phyloP scores from a whole-genome alignment of 2,113 vertebrate species.

The Melanostigma gelatinosum region DNA sequence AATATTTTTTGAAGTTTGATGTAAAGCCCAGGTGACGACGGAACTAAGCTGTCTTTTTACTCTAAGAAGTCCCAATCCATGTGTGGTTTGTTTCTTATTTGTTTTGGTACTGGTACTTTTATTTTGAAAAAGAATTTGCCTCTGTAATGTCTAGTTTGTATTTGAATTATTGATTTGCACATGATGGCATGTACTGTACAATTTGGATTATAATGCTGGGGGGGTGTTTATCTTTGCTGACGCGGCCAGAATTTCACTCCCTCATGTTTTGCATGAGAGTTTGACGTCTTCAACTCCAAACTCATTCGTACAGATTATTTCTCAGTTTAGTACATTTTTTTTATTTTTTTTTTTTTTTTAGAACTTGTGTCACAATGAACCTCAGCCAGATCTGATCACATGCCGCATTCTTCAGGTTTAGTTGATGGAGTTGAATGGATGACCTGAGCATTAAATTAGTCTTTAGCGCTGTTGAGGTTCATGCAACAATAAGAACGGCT shows the following conservation, averaged over 20 bases:
- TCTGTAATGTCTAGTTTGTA: conserved; percentile 45
- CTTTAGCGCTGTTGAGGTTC: conserved; percentile 10
- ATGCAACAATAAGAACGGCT: background rate
- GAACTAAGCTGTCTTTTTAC: conserved; percentile 42
- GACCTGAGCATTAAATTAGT: background rate
- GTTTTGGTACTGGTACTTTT: conserved; percentile 60
- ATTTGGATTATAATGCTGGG: conserved; percentile 17
- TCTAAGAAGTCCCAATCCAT: background rate
- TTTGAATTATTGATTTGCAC: conserved; percentile 68
- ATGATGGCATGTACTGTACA: conserved; percentile 74
- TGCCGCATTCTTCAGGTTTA: background rate
- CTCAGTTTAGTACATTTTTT: conserved; percentile 40
- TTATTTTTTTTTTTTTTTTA: conserved; percentile 29
- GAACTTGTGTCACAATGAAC: conserved; percentile 3
- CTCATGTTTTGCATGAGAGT: conserved; percentile 60
- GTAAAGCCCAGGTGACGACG: conserved; percentile 18
- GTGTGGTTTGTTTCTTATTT: conserved; percentile 11
- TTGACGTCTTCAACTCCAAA: conserved; percentile 31
- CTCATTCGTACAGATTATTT: conserved; percentile 33
- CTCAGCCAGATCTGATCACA: conserved; percentile 8
- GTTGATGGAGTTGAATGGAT: background rate
- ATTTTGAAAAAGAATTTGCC: conserved; percentile 21
- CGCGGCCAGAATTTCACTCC: conserved; percentile 1
- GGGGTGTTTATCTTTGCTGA: conserved; percentile 14
- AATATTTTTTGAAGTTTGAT: conserved; percentile 35